Evolutionary conservation across 2,797 vertebrate species (phyloP).

Genomic region (Eremophila alpestris): DNA sequence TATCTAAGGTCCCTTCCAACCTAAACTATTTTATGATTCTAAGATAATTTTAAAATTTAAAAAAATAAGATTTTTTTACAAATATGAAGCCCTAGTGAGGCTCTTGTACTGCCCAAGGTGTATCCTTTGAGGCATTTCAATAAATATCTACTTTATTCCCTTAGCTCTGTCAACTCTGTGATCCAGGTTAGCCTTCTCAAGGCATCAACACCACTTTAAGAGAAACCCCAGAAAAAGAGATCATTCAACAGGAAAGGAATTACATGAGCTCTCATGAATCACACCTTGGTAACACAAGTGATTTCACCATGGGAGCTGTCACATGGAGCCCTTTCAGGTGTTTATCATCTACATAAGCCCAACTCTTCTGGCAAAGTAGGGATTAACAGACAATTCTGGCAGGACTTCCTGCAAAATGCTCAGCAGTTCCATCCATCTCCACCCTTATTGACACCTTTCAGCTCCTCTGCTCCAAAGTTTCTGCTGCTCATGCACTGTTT

Average conservation of each 20-base stretch:
- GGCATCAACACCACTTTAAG: not conserved
- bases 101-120: not conserved
- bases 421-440: not conserved
- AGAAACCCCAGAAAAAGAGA: not conserved
- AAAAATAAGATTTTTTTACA: not conserved
- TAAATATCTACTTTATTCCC: not conserved
- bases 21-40: not conserved
- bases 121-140: not conserved
- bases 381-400: not conserved
- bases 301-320: not conserved
- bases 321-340: not conserved
- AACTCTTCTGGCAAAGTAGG: not conserved
- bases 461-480: not conserved
- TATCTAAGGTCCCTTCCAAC: not conserved
- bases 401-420: not conserved
- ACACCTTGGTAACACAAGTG: not conserved
- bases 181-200: not conserved
- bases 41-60: not conserved
- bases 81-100: not conserved
- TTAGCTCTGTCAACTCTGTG: not conserved
- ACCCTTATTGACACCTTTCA: not conserved
- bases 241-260: not conserved
- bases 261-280: not conserved
- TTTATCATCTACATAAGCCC: not conserved
- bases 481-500: accelerated